These are phyloP conservation scores for Macropis europaea DNA, from an alignment of 2,888 invertebrate species.

Conservation along the genomic window DNA sequence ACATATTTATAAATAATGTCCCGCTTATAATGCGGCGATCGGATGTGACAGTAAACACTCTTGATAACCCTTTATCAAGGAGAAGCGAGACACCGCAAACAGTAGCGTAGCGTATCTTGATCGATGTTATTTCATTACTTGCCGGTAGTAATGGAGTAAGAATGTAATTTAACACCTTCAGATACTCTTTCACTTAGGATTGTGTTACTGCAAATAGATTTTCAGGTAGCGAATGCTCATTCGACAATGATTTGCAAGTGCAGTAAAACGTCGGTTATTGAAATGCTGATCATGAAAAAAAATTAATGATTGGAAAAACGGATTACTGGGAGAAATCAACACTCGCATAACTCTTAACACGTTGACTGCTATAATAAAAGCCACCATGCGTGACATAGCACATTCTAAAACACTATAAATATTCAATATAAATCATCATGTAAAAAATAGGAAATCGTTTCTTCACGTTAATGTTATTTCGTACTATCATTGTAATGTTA, in stretches of 20 bases:
- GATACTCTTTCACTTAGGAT: conserved; percentile 14
- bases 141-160: conserved; percentile 7
- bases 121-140: conserved; percentile 18
- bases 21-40: conserved; percentile 5
- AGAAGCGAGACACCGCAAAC: conserved; percentile 20
- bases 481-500: too few species aligned
- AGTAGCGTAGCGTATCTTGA: conserved; percentile 29
- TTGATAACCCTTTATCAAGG: conserved; percentile 33
- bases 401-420: too few species aligned
- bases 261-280: too few species aligned
- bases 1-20: conserved; percentile 47
- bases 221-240: background rate
- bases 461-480: too few species aligned
- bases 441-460: too few species aligned
- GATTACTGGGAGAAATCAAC: too few species aligned
- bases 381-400: too few species aligned
- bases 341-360: too few species aligned
- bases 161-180: conserved; percentile 12
- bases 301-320: too few species aligned
- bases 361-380: too few species aligned
- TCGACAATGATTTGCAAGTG: background rate
- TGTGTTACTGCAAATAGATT: conserved; percentile 1
- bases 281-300: too few species aligned
- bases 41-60: conserved; percentile 28
- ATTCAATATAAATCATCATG: too few species aligned